Base-by-base conservation (phyloP, 2,113 vertebrate genomes). In the Propithecus coquereli region DNA sequence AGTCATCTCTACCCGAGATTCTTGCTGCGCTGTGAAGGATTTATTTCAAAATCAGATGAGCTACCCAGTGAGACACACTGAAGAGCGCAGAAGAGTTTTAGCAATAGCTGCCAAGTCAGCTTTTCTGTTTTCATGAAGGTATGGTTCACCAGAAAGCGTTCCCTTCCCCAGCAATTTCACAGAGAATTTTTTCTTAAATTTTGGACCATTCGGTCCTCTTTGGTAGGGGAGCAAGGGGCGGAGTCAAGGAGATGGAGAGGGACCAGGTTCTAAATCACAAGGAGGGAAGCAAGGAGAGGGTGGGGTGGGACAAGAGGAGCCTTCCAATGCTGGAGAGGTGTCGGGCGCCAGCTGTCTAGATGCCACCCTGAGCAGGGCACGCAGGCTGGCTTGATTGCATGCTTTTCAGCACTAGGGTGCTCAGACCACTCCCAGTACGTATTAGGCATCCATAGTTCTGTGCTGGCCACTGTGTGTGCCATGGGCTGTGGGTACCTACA, bases 11-110 rank as follows among this genome's bases (percentile, higher is more conserved):
- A 17, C 52, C 63, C 8, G 0, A 30, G 30, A 61, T 30, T 88
- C 57, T 40, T 83, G 37, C 47, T 84, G 40, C 57, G 47, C 61
- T 25, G 25, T 32, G 73, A 87, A 90, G 43, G 73, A 73, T 80
- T 43, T 77, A 45, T 77, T 88, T 92, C 32, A 65, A 87, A 54
- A 57, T 94, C 74, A 68, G 87, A 27, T 77, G 83, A 82, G 68
- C 59, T 34, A 66, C 57, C 16, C 0, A 5, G 8, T 4, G 34
- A 89, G n/a, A 80, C 32, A 45, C 43, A 25, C 9, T n/a, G 52
- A 27, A 65, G 45, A 17, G 17, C 74, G 68, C 10, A 87, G 27
- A 54, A 73, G 43, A 66, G 8, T 81, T 65, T 68, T 8, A 85
- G 37, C 71, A 74, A n/a, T 16, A 80, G 63, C 52, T 90, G 23